Evolutionary conservation across 2,797 vertebrate genomes (phyloP), one percentile per base, ranked within the genome.

Genomic region (Nyctalus aviator): DNA sequence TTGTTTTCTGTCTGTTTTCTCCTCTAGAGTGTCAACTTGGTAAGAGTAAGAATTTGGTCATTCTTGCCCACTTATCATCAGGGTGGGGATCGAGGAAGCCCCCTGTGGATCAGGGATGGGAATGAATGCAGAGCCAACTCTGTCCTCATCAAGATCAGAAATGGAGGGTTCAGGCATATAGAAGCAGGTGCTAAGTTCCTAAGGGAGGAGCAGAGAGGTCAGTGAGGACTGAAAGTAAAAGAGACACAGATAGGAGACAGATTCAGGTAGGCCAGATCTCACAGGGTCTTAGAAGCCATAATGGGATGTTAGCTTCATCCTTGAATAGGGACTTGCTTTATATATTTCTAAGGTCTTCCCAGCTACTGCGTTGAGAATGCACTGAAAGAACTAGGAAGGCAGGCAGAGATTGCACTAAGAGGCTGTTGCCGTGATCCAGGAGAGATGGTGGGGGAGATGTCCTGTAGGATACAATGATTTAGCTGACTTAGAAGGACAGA

Each of bases 401-500:
- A 15, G 35, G 50, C 18, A 30, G 44, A 35, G 21, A 25, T 27
- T 59, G 12, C 46, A 72, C 9, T 3, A 21, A 12, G 27, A 41
- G 32, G 6, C 41, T 4, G 8, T 27, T 30, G 18, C 14, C 23
- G 14, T 20, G 46, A 9, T 25, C 30, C 32, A n/a, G 5, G 37
- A 44, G 55, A 72, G 30, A 94, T 3, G 15, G 41, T 7, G 30
- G 0, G 50, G 48, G 64, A 75, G 32, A 17, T 21, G 30, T 27
- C 59, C 30, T n/a, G 0, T 0, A 44, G 18, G 12, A 37, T 30
- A 32, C 9, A 21, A 10, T 37, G 0, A 4, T 23, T 66, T 7
- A 21, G n/a, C 3, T 15, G 32, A 25, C 44, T 62, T 55, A 25
- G 21, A 83, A 48, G 35, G n/a, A 53, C 9, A 71, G 7, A 55